These are phyloP conservation scores for Danaus chrysippus DNA, from an alignment of 2,888 invertebrate genomes.

Conservation along the genomic window DNA sequence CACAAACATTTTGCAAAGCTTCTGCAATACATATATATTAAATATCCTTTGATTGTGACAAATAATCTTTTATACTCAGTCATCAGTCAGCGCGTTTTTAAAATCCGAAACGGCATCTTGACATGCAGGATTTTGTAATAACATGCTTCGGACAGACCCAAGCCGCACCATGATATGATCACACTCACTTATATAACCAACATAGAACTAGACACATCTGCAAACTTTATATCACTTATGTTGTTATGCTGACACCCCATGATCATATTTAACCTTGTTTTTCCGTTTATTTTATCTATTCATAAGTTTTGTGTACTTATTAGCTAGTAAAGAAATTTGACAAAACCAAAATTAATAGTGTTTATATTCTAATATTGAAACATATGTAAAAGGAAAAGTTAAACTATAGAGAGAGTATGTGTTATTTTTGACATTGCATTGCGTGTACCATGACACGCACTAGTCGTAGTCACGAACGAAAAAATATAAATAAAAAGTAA, in stretches of 20 bases:
- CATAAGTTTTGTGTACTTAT: too few species aligned
- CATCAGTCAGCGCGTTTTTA: conserved; percentile 23
- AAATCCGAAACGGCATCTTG: conserved; percentile 43
- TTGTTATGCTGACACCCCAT: too few species aligned
- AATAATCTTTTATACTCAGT: conserved; percentile 1
- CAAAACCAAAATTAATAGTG: neutral
- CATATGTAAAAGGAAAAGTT: conserved; percentile 8
- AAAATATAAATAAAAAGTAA: conserved; percentile 15
- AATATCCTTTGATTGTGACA: too few species aligned
- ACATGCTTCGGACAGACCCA: conserved; percentile 34
- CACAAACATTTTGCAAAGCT: neutral
- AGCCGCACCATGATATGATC: conserved; percentile 23
- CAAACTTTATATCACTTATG: too few species aligned
- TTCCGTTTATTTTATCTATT: too few species aligned
- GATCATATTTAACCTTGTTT: too few species aligned
- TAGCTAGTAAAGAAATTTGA: too few species aligned
- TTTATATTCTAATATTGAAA: conserved; percentile 4
- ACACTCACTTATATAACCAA: conserved; percentile 15
- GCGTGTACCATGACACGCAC: conserved; percentile 18
- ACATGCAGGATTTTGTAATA: conserved; percentile 41
- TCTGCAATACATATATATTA: too few species aligned
- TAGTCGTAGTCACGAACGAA: conserved; percentile 18
- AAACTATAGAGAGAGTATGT: conserved; percentile 14
- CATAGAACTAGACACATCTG: conserved; percentile 21
- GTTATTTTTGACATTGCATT: conserved; percentile 13